A percentile compares a stretch with the other conserved stretches of the same genome.
Evolutionary conservation across 1,140 invertebrate species (phyloP).

Genomic region (Drosophila fuyamai): DNA sequence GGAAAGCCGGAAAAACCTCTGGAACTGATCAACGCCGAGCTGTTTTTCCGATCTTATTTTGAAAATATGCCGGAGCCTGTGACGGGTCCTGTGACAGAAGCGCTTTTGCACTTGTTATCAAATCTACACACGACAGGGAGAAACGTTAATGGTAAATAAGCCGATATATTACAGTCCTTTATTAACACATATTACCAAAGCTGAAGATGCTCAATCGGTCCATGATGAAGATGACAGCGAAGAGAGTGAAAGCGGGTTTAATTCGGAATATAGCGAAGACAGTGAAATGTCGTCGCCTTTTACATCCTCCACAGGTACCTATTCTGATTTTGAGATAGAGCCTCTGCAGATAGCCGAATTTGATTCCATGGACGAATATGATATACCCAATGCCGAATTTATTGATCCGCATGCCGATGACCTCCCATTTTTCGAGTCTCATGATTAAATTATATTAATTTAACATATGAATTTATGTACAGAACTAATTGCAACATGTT

Average conservation of each 20-base stretch:
- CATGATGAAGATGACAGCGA: slow-evolving; percentile 1
- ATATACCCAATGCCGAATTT: neutral
- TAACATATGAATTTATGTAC: slow-evolving; percentile 58
- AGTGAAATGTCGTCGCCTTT: slow-evolving; percentile 16
- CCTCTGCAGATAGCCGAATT: slow-evolving; percentile 11
- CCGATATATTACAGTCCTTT: neutral
- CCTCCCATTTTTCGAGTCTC: slow-evolving; percentile 1
- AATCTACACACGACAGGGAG: neutral
- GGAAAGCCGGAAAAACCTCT: slow-evolving; percentile 31
- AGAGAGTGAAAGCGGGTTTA: slow-evolving; percentile 13
- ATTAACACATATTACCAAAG: neutral
- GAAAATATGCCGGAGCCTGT: slow-evolving; percentile 43
- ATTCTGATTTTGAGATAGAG: neutral
- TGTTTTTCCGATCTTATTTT: slow-evolving; percentile 54
- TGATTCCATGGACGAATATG: neutral
- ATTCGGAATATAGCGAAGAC: slow-evolving; percentile 9
- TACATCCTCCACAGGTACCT: neutral
- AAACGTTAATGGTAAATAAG: neutral
- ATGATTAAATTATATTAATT: slow-evolving; percentile 21
- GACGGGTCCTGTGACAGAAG: slow-evolving; percentile 61
- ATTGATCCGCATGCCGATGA: neutral
- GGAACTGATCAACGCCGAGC: slow-evolving; percentile 33
- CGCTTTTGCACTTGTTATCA: slow-evolving; percentile 46
- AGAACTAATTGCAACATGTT: slow-evolving; percentile 37
- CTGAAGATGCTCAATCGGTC: neutral